Conservation (phyloP, 1,140 invertebrate species). For the Charaxes varanes region DNA sequence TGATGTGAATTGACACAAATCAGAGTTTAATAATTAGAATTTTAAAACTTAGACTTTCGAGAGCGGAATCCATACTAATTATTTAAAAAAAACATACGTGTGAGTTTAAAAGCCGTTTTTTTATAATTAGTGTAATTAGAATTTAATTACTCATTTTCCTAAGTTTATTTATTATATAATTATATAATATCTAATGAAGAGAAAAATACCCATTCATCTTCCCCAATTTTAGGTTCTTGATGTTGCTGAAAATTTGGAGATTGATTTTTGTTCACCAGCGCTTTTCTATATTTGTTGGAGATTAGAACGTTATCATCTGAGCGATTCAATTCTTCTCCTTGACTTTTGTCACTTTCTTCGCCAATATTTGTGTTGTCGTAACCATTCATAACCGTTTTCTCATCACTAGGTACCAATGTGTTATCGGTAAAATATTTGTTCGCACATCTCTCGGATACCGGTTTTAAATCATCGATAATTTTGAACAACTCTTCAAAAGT, state of each 20-base stretch:
- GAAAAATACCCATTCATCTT: conserved; percentile 39
- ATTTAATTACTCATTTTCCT: no score
- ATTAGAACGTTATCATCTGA: conserved; percentile 50
- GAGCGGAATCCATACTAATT: no score
- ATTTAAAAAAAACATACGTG: no score
- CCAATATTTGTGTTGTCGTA: conserved; percentile 10
- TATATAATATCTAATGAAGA: no score
- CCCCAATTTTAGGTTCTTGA: conserved; percentile 6
- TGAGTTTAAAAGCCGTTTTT: no score
- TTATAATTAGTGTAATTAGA: no score
- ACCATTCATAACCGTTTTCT: background rate
- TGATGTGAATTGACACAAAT: no score
- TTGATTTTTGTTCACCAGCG: no score
- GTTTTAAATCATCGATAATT: conserved; percentile 30
- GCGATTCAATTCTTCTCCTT: conserved; percentile 37
- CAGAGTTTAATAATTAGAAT: no score
- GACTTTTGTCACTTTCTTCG: conserved; percentile 24
- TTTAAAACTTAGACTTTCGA: no score
- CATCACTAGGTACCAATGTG: background rate
- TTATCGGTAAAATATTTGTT: conserved; percentile 10
- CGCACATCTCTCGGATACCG: background rate
- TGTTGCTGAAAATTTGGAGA: background rate
- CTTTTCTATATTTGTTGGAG: conserved; percentile 40
- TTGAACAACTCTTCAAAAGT: conserved; percentile 33
- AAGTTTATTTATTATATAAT: no score